phyloP scores from a whole-genome alignment of 2,888 invertebrate genomes.

The Leptarthrus brevirostris region DNA sequence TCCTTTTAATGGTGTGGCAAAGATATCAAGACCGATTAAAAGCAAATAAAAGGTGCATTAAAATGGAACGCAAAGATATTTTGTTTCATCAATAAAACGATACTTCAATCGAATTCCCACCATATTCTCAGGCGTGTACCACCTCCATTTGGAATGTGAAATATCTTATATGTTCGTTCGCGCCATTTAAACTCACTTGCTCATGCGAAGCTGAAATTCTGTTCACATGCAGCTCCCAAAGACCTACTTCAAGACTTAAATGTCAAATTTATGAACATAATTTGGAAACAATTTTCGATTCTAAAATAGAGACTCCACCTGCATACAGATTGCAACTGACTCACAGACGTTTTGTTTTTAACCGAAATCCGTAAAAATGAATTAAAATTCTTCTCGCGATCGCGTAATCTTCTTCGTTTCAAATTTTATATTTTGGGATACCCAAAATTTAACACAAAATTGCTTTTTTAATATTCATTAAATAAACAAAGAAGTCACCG shows the following conservation, averaged over 20 bases:
- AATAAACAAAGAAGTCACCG: constrained; percentile 8
- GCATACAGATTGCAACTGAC: constrained; percentile 40
- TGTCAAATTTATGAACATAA: constrained; percentile 48
- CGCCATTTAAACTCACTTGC: constrained; percentile 22
- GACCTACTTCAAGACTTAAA: constrained; percentile 8
- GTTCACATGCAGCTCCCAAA: background rate
- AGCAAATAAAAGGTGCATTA: constrained; percentile 37
- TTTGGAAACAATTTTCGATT: constrained; percentile 49
- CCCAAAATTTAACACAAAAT: constrained; percentile 10
- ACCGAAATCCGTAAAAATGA: background rate
- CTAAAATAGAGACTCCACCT: constrained; percentile 1
- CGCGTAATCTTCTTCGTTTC: background rate
- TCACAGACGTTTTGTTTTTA: background rate
- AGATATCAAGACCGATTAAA: too few species aligned
- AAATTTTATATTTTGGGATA: constrained; percentile 19
- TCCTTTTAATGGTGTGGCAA: too few species aligned
- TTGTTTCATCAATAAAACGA: background rate
- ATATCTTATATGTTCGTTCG: constrained; percentile 35
- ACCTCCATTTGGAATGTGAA: constrained; percentile 42
- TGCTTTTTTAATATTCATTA: constrained; percentile 32
- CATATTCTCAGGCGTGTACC: constrained; percentile 11
- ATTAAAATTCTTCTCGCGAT: constrained; percentile 18
- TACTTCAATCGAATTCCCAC: constrained; percentile 23
- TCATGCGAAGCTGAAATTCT: background rate
- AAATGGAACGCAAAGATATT: constrained; percentile 17